Evolutionary conservation across 92 coral and sea anemone genomes (phyloP).

Genomic region (Isaurus tuberculatus): DNA sequence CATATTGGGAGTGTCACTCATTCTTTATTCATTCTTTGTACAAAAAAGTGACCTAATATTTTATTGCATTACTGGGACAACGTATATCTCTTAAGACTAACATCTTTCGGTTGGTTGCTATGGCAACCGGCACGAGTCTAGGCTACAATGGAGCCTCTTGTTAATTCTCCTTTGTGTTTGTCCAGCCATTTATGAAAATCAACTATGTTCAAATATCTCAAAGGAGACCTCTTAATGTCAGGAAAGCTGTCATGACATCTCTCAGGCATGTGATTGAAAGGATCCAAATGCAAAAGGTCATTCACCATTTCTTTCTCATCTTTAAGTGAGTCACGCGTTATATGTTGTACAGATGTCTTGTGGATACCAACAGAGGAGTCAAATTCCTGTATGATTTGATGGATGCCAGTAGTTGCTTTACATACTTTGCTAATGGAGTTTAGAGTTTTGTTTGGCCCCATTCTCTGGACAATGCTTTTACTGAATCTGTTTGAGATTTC

Average conservation of each 20-base stretch:
- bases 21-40: no score
- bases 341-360: slow-evolving; percentile 73
- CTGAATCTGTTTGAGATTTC: slow-evolving; percentile 50
- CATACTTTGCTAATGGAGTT: slow-evolving; percentile 67
- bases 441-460: slow-evolving; percentile 69
- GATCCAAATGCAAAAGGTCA: slow-evolving; percentile 55
- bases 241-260: slow-evolving; percentile 68
- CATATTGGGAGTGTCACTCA: no score
- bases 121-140: no score
- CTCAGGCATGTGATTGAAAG: slow-evolving; percentile 49
- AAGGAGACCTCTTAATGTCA: slow-evolving; percentile 62
- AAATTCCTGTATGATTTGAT: slow-evolving; percentile 44
- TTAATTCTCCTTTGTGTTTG: slow-evolving; percentile 46
- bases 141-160: no score
- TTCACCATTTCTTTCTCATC: slow-evolving; percentile 74
- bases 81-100: no score
- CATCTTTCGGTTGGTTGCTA: no score
- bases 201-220: slow-evolving; percentile 64
- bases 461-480: slow-evolving; percentile 58
- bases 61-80: no score
- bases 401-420: slow-evolving; percentile 64
- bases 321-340: slow-evolving; percentile 62
- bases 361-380: slow-evolving; percentile 65
- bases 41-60: no score
- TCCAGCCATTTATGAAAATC: slow-evolving; percentile 75